Evolutionary conservation across 2,797 vertebrate species (phyloP).

Genomic region (Sebastes variabilis): DNA sequence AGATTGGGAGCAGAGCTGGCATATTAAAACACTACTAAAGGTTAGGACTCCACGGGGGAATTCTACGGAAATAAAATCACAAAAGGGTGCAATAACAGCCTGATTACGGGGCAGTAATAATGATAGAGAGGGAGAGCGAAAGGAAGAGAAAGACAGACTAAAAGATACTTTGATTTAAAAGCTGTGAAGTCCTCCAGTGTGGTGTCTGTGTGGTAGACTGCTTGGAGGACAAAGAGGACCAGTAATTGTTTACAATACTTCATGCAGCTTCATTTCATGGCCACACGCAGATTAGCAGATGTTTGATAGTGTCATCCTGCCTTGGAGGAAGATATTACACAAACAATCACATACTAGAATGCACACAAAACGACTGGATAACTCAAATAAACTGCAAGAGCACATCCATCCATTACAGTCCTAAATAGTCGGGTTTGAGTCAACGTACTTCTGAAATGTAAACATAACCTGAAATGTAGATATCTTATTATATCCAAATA

Average conservation of each 20-base stretch:
- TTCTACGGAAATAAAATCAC: conserved; percentile 63
- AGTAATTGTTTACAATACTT: conserved; percentile 56
- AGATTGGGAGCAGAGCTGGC: conserved; percentile 60
- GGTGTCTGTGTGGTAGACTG: conserved; percentile 22
- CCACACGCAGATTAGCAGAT: conserved; percentile 64
- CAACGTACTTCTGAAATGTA: conserved; percentile 20
- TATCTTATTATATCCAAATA: conserved; percentile 15
- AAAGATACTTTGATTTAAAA: conserved; percentile 45
- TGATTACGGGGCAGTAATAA: conserved; percentile 62
- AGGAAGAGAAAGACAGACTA: not conserved
- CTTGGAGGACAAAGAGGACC: conserved; percentile 29
- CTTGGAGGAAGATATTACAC: conserved; percentile 52
- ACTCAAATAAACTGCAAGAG: conserved; percentile 29
- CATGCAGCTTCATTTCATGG: conserved; percentile 59
- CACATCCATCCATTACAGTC: conserved; percentile 36
- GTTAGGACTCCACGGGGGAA: conserved; percentile 73
- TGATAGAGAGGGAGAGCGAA: conserved; percentile 11
- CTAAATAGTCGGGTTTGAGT: conserved; percentile 43
- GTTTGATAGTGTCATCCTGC: conserved; percentile 60
- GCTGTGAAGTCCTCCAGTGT: conserved; percentile 19
- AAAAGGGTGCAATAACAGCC: conserved; percentile 61
- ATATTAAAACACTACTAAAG: conserved; percentile 79
- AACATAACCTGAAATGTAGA: conserved; percentile 25
- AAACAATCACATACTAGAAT: conserved; percentile 51
- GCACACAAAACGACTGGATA: conserved; percentile 43